These are phyloP conservation scores for Chiroxiphia lanceolata DNA, from an alignment of 2,797 vertebrate genomes.

Conservation along the genomic window DNA sequence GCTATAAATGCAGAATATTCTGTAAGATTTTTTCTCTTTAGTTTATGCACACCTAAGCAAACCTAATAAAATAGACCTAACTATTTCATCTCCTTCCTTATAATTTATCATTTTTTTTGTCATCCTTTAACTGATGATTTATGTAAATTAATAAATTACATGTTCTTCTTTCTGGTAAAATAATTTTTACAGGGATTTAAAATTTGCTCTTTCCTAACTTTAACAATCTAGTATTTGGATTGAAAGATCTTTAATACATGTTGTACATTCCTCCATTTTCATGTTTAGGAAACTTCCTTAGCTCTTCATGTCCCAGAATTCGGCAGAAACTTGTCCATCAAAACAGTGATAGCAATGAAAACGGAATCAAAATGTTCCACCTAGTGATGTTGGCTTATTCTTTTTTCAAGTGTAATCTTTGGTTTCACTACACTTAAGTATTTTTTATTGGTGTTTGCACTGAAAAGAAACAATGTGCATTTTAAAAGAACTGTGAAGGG, in stretches of 20 bases:
- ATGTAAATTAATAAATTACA: background rate
- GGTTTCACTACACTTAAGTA: slow-evolving; percentile 67
- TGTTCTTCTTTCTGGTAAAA: background rate
- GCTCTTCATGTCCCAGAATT: background rate
- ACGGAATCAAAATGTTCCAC: slow-evolving; percentile 47
- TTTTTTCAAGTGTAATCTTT: slow-evolving; percentile 49
- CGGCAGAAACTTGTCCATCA: slow-evolving; percentile 13
- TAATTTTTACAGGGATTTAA: background rate
- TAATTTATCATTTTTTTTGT: background rate
- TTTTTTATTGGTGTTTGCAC: slow-evolving; percentile 69
- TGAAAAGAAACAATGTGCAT: slow-evolving; percentile 8
- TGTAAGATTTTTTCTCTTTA: background rate
- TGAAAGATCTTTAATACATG: background rate
- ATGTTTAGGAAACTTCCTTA: background rate
- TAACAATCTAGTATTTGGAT: background rate
- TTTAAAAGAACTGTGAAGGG: slow-evolving; percentile 60
- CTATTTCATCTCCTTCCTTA: background rate
- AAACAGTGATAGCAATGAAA: background rate
- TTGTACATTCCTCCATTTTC: background rate
- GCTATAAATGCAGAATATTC: background rate
- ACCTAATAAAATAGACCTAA: background rate
- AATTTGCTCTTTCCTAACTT: background rate
- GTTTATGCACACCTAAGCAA: background rate
- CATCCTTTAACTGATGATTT: background rate
- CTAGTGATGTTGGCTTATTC: slow-evolving; percentile 16